Base-by-base conservation (phyloP, 2,797 vertebrate species). In the Labeo calbasu region DNA sequence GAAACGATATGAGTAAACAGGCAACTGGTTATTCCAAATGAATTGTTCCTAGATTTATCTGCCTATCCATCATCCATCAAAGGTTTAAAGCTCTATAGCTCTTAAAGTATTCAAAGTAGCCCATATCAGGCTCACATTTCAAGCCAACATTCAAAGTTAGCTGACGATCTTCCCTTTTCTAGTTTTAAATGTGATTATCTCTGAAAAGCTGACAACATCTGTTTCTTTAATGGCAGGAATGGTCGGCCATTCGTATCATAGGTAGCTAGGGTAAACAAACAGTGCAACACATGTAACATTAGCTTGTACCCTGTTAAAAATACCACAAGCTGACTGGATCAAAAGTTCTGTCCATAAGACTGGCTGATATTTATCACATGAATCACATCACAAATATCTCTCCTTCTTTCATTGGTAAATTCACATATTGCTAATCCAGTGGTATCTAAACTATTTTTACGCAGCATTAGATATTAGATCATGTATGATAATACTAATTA, bases 241-340 rank as follows among this genome's bases (percentile, higher is more conserved):
- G 78, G 43, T 70, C 51, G 10, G 51, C 53, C 59, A 36, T 70
- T 14, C 70, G 73, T 50, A 28, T 85, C 63, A 57, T 86, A 73
- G 86, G 84, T 84, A 78, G 63, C 71, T 61, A 86, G 23, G 63
- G 83, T 85, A 86, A 89, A 89, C 82, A 87, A 82, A 83, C 71
- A 83, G 71, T 53, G 51, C 76, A 80, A 77, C 84, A 73, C 77
- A 78, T 57, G 81, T 76, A 85, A 85, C 28, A 69, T 61, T 72
- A 80, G 79, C 50, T 72, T n/a, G 59, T 48, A 15, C 23, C 79
- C 59, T 32, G 53, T 84, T 87, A 87, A 86, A 87, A 87, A 89
- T 86, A 87, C 76, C 70, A 40, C 57, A 84, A 80, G 70, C 65
- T 82, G 12, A 75, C 65, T 77, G 70, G 50, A 73, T 65, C 76